A percentile compares a stretch with the other conserved stretches of the same genome.
These are phyloP conservation scores for Microctonus aethiopoides DNA, from an alignment of 2,888 invertebrate genomes.

Conservation along the genomic window DNA sequence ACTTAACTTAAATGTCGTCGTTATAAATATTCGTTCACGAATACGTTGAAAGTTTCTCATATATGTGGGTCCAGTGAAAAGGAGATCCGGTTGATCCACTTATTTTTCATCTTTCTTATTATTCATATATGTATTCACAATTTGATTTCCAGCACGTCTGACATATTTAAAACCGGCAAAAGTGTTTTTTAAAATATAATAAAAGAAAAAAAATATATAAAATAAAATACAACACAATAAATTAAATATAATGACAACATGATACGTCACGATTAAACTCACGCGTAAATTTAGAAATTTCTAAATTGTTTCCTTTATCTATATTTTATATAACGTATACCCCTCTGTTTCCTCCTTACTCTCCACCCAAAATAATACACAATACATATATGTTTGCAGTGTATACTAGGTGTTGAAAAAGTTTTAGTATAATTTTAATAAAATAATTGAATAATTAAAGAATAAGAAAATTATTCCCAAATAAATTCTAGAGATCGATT, in stretches of 20 bases:
- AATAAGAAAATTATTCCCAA: too few species aligned
- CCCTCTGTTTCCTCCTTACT: not conserved
- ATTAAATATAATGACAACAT: not conserved
- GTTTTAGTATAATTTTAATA: too few species aligned
- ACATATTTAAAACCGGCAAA: not conserved
- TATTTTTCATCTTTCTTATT: slow-evolving; percentile 35
- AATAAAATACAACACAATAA: too few species aligned
- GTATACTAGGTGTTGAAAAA: too few species aligned
- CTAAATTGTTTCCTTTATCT: not conserved
- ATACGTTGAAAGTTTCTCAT: slow-evolving; percentile 36
- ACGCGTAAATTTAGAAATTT: slow-evolving; percentile 7
- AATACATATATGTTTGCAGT: too few species aligned
- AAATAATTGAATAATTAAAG: too few species aligned
- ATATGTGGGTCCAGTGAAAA: not conserved
- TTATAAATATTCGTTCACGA: slow-evolving; percentile 22
- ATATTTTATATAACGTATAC: not conserved
- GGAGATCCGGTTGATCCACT: slow-evolving; percentile 49
- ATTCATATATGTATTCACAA: not conserved
- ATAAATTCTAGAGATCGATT: too few species aligned
- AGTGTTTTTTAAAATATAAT: not conserved
- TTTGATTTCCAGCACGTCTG: not conserved
- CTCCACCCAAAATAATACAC: too few species aligned
- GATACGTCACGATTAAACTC: not conserved
- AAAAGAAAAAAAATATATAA: not conserved
- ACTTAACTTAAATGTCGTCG: not conserved